Conservation (phyloP, 2,888 invertebrate genomes). For the Mesoligia furuncula region DNA sequence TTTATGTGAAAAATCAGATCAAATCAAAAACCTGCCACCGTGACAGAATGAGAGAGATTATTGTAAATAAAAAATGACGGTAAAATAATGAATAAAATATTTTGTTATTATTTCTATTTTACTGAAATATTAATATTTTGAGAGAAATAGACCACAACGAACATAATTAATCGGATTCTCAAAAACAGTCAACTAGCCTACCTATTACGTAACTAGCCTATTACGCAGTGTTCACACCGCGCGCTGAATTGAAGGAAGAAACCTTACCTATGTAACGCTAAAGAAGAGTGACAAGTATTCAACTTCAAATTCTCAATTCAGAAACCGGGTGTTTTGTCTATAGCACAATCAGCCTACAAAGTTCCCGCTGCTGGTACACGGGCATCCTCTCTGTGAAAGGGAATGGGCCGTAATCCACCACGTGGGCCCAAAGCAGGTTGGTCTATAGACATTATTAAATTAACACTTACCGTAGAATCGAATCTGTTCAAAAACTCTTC, state of each 20-base stretch:
- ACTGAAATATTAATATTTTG: neutral
- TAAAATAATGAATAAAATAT: too few species aligned
- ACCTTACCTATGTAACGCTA: neutral
- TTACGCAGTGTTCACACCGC: neutral
- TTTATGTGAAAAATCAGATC: too few species aligned
- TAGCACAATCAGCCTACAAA: too few species aligned
- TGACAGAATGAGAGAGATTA: neutral
- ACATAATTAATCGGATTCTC: neutral
- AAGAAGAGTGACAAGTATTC: neutral
- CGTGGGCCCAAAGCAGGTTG: too few species aligned
- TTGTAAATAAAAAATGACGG: too few species aligned
- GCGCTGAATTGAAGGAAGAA: neutral
- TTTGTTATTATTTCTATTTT: too few species aligned
- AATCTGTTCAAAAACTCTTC: constrained; percentile 70
- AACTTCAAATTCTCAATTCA: neutral
- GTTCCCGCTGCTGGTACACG: too few species aligned
- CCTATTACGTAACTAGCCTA: too few species aligned
- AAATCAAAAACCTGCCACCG: neutral
- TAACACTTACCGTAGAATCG: constrained; percentile 68
- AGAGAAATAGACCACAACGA: neutral
- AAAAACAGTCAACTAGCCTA: too few species aligned
- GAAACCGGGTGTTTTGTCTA: neutral
- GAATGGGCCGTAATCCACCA: too few species aligned
- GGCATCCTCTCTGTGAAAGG: too few species aligned
- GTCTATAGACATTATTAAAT: neutral